Evolutionary conservation across 2,888 invertebrate species (phyloP), one percentile per base, ranked within the genome.

Genomic region (Diarsia rubi): DNA sequence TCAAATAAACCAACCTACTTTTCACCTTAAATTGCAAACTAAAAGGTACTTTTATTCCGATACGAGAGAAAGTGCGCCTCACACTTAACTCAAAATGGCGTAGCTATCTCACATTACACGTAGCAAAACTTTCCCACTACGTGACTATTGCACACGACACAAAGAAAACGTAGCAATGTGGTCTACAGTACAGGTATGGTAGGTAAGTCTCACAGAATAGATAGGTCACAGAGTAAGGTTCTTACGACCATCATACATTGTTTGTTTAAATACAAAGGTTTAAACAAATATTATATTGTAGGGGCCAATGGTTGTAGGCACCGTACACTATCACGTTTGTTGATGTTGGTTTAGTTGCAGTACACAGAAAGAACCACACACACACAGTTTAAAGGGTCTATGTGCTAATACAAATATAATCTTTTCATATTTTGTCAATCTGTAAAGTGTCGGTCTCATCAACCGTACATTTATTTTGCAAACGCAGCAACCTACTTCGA

Each of bases 71-170:
- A 69, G 27, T 65, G 14, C n/a, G 0, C 14, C 54, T 65, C 14
- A 27, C 64, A n/a, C 16, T 16, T 0, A 16, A 64, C 21, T 24
- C 31, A 45, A 74, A 74, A 63, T 74, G 44, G 24, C 42, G 45
- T 16, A 16, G 16, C 44, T 9, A 37, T 74, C 52, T 74, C 45
- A 62, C 45, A 42, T 76, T 78, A 70, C 70, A 69, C 27, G 44
- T 14, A 31, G 37, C 21, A 31, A 62, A 42, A 45, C 52, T 27
- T 59, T 60, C 19, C 12, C 1, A 42, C 37, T 24, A 78, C 60
- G 78, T 78, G 71, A 70, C 78, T 42, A 42, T 42, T 62, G 45
- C 45, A 62, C n/a, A n/a, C 24, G 45, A 62, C n/a, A 9, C 71
- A 21, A n/a, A 45, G 52, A 31, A 62, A 70, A 78, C 27, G 45